Conservation (phyloP, 1,140 invertebrate genomes). For the Lucilia cuprina region DNA sequence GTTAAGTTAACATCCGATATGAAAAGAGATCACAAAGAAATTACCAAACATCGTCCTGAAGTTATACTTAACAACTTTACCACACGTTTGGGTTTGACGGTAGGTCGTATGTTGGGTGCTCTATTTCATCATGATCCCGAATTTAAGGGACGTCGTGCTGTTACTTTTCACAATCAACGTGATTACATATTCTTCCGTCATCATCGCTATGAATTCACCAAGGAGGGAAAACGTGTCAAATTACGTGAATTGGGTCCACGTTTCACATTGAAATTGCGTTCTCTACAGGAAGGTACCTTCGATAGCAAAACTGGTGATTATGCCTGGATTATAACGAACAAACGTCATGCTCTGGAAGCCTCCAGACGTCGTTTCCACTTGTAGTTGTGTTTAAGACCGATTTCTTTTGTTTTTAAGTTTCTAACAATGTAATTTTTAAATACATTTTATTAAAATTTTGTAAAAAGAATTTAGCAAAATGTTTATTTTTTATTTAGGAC, state of each 20-base stretch:
- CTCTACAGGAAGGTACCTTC: conserved; percentile 95
- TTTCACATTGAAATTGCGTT: conserved; percentile 92
- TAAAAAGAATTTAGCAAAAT: no score
- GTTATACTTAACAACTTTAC: conserved; percentile 96
- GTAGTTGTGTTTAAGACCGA: conserved; percentile 59
- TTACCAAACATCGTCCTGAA: conserved; percentile 88
- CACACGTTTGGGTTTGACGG: conserved; percentile 87
- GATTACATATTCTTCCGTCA: conserved; percentile 99
- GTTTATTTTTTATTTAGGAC: no score
- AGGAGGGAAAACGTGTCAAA: conserved; percentile 79
- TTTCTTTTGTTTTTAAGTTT: not conserved
- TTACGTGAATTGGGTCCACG: conserved; percentile 94
- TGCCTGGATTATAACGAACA: conserved; percentile 94
- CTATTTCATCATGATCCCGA: conserved; percentile 96
- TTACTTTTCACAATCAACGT: conserved; percentile 98
- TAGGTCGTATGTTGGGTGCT: conserved; percentile 93
- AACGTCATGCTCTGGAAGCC: conserved; percentile 89
- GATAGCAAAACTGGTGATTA: conserved; percentile 96
- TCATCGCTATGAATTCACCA: conserved; percentile 94
- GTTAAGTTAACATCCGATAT: conserved; percentile 84
- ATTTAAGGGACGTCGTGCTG: conserved; percentile 89
- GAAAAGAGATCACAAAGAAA: conserved; percentile 77
- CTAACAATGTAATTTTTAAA: not conserved
- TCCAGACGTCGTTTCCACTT: conserved; percentile 89
- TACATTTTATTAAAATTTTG: no score